Evolutionary conservation across 2,113 vertebrate genomes (phyloP), one percentile per base, ranked within the genome.

Genomic region (Podarcis cretensis): DNA sequence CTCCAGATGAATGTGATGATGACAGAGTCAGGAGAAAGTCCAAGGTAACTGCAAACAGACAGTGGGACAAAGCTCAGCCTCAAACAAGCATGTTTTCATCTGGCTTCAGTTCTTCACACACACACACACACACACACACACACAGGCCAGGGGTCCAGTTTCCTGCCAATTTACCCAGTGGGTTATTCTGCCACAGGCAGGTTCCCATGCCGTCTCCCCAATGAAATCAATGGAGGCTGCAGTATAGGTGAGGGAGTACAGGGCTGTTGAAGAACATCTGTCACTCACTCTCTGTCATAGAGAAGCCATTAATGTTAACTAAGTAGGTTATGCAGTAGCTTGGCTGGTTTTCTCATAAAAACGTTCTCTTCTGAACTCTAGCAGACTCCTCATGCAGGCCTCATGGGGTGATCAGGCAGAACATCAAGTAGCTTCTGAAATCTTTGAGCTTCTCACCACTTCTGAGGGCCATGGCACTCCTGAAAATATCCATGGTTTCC

Each of bases 11-110:
- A 82, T 1, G 1, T 3, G 43, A 30, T 94, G 94, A 94, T 90
- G 90, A 91, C 94, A 91, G 81, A 81, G 35, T 32, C 30, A 0
- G 82, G 88, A 77, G 87, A 93, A 96, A 95, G 95, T 96, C 93
- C 95, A 86, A 89, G 77, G 84, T 71, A 71, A 83, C 54, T 2
- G 1, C 73, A 87, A 0, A 35, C 1, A 90, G 69, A 54, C 1
- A 6, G 89, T 63, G 78, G 81, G 79, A 0, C 18, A 91, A 89
- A 91, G 85, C 89, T 94, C 85, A 63, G 2, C 48, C 54, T 80
- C 75, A 63, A 63, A 43, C 32, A 75, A 25, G 37, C 25, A 8
- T 77, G 40, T 32, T 57, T 37, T n/a, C 48, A 77, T 20, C 5
- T 16, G 71, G 66, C 9, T 43, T 40, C 43, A 30, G 66, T 75